A percentile compares a stretch with the other conserved stretches of the same genome.
Conservation (phyloP, 2,797 vertebrate genomes). For the Myiotriccus ornatus region DNA sequence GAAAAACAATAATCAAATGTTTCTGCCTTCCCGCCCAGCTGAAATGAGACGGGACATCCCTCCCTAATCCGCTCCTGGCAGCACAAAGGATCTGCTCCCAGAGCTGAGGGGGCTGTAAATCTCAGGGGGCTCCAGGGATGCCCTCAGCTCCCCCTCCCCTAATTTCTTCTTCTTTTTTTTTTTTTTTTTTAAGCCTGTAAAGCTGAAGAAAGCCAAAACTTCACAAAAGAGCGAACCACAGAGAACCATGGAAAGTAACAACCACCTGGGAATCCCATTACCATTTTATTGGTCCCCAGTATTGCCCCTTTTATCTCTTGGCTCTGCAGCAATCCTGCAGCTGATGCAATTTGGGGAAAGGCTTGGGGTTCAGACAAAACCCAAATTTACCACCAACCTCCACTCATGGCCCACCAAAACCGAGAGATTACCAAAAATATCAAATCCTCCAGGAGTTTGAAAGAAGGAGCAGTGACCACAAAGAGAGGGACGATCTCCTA, state of each 20-base stretch:
- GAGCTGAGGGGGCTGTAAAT: background rate
- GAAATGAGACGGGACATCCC: background rate
- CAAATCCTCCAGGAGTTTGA: too few relatives aligned
- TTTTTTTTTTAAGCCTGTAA: background rate
- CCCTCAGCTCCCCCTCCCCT: background rate
- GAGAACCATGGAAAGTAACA: background rate
- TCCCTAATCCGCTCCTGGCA: background rate
- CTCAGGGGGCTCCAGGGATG: background rate
- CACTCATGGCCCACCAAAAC: background rate
- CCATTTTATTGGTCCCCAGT: conserved; percentile 27
- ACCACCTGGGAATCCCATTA: conserved; percentile 29
- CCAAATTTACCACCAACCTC: background rate
- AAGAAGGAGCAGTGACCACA: background rate
- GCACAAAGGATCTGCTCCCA: background rate
- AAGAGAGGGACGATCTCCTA: background rate
- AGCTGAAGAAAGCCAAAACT: background rate
- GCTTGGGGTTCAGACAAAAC: background rate
- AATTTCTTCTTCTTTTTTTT: background rate
- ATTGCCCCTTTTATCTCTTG: background rate
- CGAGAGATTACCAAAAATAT: background rate
- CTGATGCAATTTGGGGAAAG: background rate
- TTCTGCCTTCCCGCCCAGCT: background rate
- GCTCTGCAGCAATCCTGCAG: background rate
- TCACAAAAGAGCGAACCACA: background rate
- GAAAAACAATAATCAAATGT: background rate